These are phyloP conservation scores for Tipula confusa DNA, from an alignment of 2,888 invertebrate species.

Conservation along the genomic window DNA sequence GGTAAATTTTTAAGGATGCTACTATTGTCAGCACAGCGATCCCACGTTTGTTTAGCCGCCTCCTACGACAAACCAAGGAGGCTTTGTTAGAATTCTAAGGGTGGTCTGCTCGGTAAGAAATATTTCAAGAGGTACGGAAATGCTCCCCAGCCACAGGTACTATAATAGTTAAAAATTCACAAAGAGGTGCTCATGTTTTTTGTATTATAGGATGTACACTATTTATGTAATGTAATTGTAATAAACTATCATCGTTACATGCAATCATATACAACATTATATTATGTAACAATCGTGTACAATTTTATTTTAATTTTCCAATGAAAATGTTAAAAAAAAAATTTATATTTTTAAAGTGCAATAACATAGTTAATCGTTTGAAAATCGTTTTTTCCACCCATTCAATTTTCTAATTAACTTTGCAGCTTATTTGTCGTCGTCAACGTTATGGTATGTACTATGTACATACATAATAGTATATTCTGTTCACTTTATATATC, in stretches of 20 bases:
- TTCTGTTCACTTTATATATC: background rate
- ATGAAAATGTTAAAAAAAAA: no score
- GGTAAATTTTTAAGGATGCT: no score
- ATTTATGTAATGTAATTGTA: background rate
- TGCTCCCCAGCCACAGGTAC: no score
- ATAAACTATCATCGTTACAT: background rate
- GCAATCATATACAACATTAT: background rate
- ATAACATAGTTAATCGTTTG: conserved; percentile 25
- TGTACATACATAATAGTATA: background rate
- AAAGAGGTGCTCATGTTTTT: no score
- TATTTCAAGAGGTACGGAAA: no score
- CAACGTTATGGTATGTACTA: background rate
- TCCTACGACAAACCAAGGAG: no score
- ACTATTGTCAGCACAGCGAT: no score
- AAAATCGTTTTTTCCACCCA: background rate
- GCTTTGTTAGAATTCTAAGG: no score
- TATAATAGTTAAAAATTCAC: no score
- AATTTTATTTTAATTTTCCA: background rate
- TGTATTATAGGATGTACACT: no score
- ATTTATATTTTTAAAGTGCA: background rate
- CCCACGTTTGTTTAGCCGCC: no score
- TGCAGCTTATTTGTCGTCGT: conserved; percentile 1
- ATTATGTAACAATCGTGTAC: background rate
- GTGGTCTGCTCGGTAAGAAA: no score
- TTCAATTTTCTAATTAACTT: conserved; percentile 25